Evolutionary conservation across 2,113 vertebrate genomes (phyloP).

Genomic region (Pungitius pungitius): DNA sequence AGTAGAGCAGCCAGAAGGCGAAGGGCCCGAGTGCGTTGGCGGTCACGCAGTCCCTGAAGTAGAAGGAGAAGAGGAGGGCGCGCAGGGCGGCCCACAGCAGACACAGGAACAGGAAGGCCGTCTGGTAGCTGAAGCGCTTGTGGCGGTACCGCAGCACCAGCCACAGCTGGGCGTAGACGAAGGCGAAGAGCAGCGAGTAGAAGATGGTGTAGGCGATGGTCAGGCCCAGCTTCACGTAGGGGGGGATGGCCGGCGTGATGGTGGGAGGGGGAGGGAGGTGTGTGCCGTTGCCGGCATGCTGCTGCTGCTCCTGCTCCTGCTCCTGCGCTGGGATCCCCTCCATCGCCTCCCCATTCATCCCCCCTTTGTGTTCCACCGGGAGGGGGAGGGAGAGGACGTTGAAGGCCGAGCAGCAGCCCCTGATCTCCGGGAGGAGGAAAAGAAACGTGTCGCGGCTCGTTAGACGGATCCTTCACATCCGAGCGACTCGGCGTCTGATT

Average conservation of each 20-base stretch:
- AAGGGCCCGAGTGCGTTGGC: constrained; percentile 90
- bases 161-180: constrained; percentile 94
- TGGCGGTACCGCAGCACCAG: constrained; percentile 91
- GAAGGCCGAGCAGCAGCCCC: background rate
- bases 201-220: constrained; percentile 90
- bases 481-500: constrained; percentile 28
- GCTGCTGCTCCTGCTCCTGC: constrained; percentile 54
- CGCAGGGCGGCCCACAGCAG: constrained; percentile 94
- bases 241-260: constrained; percentile 87
- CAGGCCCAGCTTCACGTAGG: constrained; percentile 90
- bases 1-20: constrained; percentile 95
- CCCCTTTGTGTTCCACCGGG: constrained; percentile 2
- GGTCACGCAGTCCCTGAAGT: constrained; percentile 91
- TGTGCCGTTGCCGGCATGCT: constrained; percentile 80
- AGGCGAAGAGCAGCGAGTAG: constrained; percentile 91
- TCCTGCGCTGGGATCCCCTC: constrained; percentile 32
- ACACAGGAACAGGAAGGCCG: constrained; percentile 93
- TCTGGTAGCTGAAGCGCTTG: constrained; percentile 95
- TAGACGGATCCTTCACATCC: constrained; percentile 20
- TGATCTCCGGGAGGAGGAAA: background rate
- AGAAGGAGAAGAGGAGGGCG: constrained; percentile 95
- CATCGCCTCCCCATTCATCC: constrained; percentile 61
- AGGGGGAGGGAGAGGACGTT: background rate
- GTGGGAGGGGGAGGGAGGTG: constrained; percentile 79
- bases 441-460: constrained; percentile 3